Percentiles rank a stretch among this genome's conserved stretches.
Evolutionary conservation across 2,888 invertebrate species (phyloP).

Genomic region (Eremobia ochroleuca): DNA sequence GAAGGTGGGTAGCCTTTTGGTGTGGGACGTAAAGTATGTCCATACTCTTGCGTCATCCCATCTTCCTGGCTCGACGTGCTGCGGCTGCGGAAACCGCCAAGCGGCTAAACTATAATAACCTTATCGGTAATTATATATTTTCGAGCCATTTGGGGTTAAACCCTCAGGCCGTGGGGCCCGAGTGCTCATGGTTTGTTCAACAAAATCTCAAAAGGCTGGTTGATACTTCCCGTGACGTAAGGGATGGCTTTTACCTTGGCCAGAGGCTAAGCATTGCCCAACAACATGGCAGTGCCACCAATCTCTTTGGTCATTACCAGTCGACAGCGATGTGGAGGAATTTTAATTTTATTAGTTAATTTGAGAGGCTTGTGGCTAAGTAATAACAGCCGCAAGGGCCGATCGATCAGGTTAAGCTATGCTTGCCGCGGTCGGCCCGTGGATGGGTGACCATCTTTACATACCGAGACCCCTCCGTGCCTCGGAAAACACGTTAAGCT

Average conservation of each 20-base stretch:
- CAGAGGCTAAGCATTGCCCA: background rate
- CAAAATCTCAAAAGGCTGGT: background rate
- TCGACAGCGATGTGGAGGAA: background rate
- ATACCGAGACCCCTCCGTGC: too few relatives aligned
- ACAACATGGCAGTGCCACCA: background rate
- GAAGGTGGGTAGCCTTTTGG: background rate
- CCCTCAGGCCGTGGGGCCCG: background rate
- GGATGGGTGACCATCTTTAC: too few relatives aligned
- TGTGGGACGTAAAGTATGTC: background rate
- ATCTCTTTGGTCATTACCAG: background rate
- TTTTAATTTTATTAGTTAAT: background rate
- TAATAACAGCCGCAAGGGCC: too few relatives aligned
- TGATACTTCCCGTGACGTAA: background rate
- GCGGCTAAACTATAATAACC: background rate
- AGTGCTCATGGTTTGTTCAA: background rate
- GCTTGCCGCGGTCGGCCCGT: too few relatives aligned
- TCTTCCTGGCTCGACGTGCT: background rate
- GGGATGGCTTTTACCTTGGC: too few relatives aligned
- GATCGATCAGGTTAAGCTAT: too few relatives aligned
- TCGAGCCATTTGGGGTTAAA: background rate
- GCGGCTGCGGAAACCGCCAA: background rate
- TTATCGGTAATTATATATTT: background rate
- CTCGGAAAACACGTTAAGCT: too few relatives aligned
- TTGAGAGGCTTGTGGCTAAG: too few relatives aligned
- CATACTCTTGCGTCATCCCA: background rate